Evolutionary conservation across 2,888 invertebrate species (phyloP), one percentile per base, ranked within the genome.

Genomic region (Ecliptopera silaceata): DNA sequence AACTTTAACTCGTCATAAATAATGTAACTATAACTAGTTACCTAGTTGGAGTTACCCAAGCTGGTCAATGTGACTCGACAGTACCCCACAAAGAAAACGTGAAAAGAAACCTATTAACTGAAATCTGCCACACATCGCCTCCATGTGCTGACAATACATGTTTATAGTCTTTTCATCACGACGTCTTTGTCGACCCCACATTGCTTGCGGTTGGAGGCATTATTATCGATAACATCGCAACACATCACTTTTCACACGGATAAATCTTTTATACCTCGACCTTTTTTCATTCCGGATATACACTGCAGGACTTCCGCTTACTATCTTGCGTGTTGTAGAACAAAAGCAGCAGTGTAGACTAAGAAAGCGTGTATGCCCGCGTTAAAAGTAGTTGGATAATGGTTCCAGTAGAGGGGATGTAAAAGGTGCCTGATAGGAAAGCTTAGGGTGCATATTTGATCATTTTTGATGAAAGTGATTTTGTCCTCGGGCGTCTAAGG

Each of bases 391-490:
- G 22, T 52, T 17, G 38, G 29, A 54, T 26, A n/a, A 11, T 13
- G 22, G 5, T 20, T 44, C 12, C 63, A 61, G 75, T 80, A 61
- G 43, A 32, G 56, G 65, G 68, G 63, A 66, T 72, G 73, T 75
- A 81, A 80, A 82, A 79, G 76, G 79, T 75, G 80, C 73, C 64
- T 73, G 80, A 82, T 80, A 79, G 65, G 71, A 63, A 70, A 72
- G 72, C 77, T 75, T 76, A 81, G 86, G 88, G 87, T 89, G 86
- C 88, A 88, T 88, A 86, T 88, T 85, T 86, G 81, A 88, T 86
- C 78, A 79, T 71, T 76, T 77, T 70, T 79, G 80, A 72, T 70
- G 71, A 69, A 69, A 69, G 68, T 70, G 70, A 69, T 70, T 68
- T 68, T 55, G 64, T 59, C 65, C 59, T 56, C 50, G 52, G 60